Base-by-base conservation (phyloP, 2,797 vertebrate genomes). In the Takifugu rubripes region DNA sequence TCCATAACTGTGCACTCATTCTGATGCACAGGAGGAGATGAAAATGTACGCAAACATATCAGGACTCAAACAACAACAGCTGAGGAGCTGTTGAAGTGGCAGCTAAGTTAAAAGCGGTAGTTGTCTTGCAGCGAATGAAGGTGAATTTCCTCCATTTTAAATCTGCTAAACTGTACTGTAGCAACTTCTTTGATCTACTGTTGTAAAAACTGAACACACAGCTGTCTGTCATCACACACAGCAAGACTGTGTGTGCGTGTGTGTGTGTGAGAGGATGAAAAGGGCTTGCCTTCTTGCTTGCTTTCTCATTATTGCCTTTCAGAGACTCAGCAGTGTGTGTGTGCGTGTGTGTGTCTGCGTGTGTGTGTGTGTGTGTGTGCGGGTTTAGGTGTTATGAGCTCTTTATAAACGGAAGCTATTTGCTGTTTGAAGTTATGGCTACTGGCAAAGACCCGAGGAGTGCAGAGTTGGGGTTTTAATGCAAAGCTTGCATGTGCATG, bases 151-250 rank as follows among this genome's bases (percentile, higher is more conserved):
- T 46, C 17, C 17, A 21, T 46, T n/a, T 43, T 48, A 24, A 48
- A 21, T 24, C 6, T 10, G 10, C n/a, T 15, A 49, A 17, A 31
- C 59, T 48, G 60, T 79, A 78, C 75, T 67, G 72, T 70, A 65
- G 74, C 51, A 25, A 54, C 25, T 2, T 6, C 79, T 85, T 88
- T 88, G 78, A 86, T 44, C 59, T 63, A 60, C 61, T 80, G 77
- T 40, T 70, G 68, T 88, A 82, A 88, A 86, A 82, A 54, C 52
- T 61, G 46, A 70, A 75, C 3, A 61, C 80, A 77, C 84, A 86
- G 86, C 81, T 86, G 86, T 82, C 74, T 85, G 81, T 86, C 79
- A 88, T 88, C 84, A 85, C 73, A 70, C 78, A 70, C 86, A 84
- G 83, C 82, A 70, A 78, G 84, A 75, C 56, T 47, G 60, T 52